Base-by-base conservation (phyloP, 2,888 invertebrate species). In the Alloscopus bannaensis region DNA sequence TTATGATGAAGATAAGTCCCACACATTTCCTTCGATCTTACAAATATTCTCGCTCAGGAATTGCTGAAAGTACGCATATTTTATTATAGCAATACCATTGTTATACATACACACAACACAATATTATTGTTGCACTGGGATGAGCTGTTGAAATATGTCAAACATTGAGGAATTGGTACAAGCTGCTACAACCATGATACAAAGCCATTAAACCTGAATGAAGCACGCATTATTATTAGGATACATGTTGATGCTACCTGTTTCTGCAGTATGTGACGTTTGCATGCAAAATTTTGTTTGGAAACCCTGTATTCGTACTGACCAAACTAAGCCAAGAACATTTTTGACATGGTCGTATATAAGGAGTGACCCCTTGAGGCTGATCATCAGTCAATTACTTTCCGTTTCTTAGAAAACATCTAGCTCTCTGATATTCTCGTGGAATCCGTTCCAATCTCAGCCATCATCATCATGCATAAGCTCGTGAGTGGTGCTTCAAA, bases 381-480 rank as follows among this genome's bases (percentile, higher is more conserved):
- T 66, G 40, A 42, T 36, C 78, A 78, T 78, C 78, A 78, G 71
- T 71, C 78, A 78, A 50, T 71, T 60, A 71, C 65, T 71, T 60
- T 65, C 50, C 11, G 52, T 59, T 71, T 62, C 57, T 69, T 20
- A 50, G 8, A 6, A 64, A 64, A 71, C 71, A 78, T 20, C 77
- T 52, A 3, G 3, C 24, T 22, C 11, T 69, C 29, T 57, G 42
- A 60, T 18, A n/a, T 20, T 45, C 62, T 28, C 68, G 59, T 71
- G 78, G 71, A 78, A 60, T 65, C 40, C 36, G 16, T 59, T 60
- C 60, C 55, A 68, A 72, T 29, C 40, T 16, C 62, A 64, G 36
- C 31, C 59, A 52, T n/a, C n/a, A 62, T 81, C 81, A 81, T 65
- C 42, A 81, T 81, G 81, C 59, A 81, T 16, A 76, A 76, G 71